Conservation (phyloP, 1,140 invertebrate genomes). For the Copidosoma floridanum region DNA sequence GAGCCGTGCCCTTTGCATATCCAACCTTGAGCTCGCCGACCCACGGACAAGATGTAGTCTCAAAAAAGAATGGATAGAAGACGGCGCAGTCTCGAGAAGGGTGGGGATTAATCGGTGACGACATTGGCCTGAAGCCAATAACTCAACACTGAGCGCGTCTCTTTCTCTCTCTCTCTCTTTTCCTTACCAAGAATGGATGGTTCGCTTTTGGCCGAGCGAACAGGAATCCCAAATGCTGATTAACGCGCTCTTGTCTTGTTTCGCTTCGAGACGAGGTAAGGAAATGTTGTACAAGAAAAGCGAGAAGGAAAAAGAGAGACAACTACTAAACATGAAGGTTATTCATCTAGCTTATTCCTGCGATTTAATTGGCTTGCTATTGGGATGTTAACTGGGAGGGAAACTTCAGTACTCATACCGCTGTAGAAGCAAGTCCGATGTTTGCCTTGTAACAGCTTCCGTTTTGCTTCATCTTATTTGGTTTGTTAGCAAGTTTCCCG, state of each 20-base stretch:
- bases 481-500: no score
- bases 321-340: not conserved
- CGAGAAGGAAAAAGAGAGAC: no score
- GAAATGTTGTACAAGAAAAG: no score
- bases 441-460: no score
- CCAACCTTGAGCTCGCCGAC: not conserved
- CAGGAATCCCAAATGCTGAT: constrained; percentile 18
- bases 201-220: constrained; percentile 4
- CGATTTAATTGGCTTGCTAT: constrained; percentile 8
- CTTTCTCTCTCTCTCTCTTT: no score
- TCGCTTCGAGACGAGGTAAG: no score
- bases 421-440: no score
- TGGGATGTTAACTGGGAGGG: not conserved
- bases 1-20: not conserved
- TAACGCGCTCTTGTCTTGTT: constrained; percentile 1
- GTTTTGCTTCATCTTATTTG: no score
- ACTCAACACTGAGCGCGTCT: no score
- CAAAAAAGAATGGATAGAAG: not conserved
- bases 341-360: constrained; percentile 13
- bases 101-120: constrained; percentile 16
- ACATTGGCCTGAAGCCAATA: constrained; percentile 8
- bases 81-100: not conserved
- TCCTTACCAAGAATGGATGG: no score
- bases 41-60: no score
- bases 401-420: no score